These are phyloP conservation scores for Rattus rattus DNA, from an alignment of 2,113 vertebrate genomes.

Conservation along the genomic window DNA sequence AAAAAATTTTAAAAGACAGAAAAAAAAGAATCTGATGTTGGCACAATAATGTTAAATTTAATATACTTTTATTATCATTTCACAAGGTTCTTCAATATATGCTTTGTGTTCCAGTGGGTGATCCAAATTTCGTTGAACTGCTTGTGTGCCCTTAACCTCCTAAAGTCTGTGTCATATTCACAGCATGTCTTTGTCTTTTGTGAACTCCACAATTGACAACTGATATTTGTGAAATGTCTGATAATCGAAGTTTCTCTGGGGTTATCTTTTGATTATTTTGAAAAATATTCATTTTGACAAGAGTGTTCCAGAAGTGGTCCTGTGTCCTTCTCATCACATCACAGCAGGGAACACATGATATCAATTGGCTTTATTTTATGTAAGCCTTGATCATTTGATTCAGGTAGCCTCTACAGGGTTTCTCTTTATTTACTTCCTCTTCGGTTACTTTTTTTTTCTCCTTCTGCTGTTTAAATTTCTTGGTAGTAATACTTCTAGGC, in stretches of 20 bases:
- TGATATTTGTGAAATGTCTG: neutral
- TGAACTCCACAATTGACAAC: slow-evolving; percentile 22
- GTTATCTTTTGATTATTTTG: neutral
- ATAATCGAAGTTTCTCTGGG: neutral
- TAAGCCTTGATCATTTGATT: slow-evolving; percentile 38
- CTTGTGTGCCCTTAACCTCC: neutral
- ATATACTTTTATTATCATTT: slow-evolving; percentile 37
- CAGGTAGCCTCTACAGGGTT: neutral
- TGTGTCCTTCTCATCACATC: neutral
- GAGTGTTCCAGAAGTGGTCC: neutral
- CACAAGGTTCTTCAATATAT: slow-evolving; percentile 3
- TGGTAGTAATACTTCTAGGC: neutral
- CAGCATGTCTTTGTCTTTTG: slow-evolving; percentile 18
- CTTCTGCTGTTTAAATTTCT: slow-evolving; percentile 22
- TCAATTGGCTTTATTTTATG: neutral
- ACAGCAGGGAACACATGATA: neutral
- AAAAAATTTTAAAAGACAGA: too few species aligned
- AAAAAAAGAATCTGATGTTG: neutral
- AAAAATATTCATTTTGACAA: neutral
- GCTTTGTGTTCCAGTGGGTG: slow-evolving; percentile 38
- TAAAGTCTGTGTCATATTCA: neutral
- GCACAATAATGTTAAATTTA: slow-evolving; percentile 38
- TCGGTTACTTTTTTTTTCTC: slow-evolving; percentile 54
- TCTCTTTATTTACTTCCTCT: neutral
- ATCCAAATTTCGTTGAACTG: slow-evolving; percentile 40